A percentile compares a stretch with the other conserved stretches of the same genome.
phyloP scores from a whole-genome alignment of 2,113 vertebrate genomes.

The Microcebus murinus region DNA sequence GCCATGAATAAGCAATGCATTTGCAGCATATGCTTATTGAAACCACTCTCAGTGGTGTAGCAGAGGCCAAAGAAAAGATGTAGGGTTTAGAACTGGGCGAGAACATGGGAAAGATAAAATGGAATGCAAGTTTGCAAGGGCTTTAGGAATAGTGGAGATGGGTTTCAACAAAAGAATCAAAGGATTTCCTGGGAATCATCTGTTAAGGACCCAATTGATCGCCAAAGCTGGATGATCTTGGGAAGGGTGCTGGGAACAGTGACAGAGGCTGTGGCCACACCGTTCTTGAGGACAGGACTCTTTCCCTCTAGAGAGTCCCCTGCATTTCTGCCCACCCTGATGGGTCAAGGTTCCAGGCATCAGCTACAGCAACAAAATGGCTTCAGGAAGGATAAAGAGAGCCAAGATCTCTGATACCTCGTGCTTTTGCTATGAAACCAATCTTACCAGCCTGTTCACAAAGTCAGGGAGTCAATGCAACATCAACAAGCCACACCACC shows the following conservation, averaged over 20 bases:
- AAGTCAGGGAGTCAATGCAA: background rate
- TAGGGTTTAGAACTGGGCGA: background rate
- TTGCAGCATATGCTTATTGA: background rate
- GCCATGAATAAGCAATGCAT: background rate
- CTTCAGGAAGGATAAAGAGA: background rate
- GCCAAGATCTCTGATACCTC: background rate
- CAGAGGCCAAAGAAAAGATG: background rate
- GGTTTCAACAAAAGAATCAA: background rate
- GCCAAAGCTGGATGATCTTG: background rate
- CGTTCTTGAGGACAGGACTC: background rate
- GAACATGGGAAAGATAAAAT: background rate
- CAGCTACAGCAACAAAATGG: background rate
- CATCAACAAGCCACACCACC: background rate
- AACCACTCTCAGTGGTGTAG: background rate
- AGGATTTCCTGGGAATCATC: background rate
- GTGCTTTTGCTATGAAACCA: background rate
- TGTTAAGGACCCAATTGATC: background rate
- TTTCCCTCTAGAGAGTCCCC: background rate
- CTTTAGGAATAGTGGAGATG: background rate
- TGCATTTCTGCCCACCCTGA: background rate
- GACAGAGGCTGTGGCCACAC: background rate
- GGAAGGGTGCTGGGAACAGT: background rate
- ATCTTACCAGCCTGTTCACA: background rate
- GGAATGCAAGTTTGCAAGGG: background rate
- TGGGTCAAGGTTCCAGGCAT: background rate